Evolutionary conservation across 2,113 vertebrate species (phyloP), one percentile per base, ranked within the genome.

Genomic region (Sula dactylatra): DNA sequence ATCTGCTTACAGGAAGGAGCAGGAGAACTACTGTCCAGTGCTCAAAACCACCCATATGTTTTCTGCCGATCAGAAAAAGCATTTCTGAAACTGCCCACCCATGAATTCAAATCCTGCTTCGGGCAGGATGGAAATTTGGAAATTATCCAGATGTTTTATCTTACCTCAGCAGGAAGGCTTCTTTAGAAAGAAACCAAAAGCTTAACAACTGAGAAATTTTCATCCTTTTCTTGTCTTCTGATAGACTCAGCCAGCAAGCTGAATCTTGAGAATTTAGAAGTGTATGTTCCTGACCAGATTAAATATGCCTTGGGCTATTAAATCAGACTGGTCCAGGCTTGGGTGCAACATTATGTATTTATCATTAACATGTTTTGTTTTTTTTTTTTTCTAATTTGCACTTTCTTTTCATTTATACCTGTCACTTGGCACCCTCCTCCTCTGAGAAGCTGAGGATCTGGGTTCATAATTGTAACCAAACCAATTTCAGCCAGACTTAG

Each of bases 101-200:
- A 45, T 70, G 44, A 94, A 87, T 69, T 89, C 40, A 89, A 94
- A 92, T 72, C 52, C 70, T 93, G 52, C 74, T 80, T 91, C 54
- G 64, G 80, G 61, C 25, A 71, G 69, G 65, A 71, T 45, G 27
- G 59, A 45, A 62, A 19, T 69, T 11, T 94, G 94, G 93, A 95
- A 82, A 70, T 62, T 17, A 91, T 56, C 78, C 94, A 94, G 62
- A 42, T 62, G 54, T 18, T 95, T 94, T 94, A 93, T 94, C 97
- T 89, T 70, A 54, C 59, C 56, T 94, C 62, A 40, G 70, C 83
- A 91, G 86, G 65, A 94, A 82, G 73, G 52, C 42, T 92, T 90
- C 52, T 86, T 82, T 40, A 84, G 65, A 85, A 61, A 65, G 7
- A 86, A 91, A 90, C 16, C 47, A 54, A 91, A 79, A 80, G 49